These are phyloP conservation scores for Machimus rusticus DNA, from an alignment of 2,888 invertebrate genomes.

Conservation along the genomic window DNA sequence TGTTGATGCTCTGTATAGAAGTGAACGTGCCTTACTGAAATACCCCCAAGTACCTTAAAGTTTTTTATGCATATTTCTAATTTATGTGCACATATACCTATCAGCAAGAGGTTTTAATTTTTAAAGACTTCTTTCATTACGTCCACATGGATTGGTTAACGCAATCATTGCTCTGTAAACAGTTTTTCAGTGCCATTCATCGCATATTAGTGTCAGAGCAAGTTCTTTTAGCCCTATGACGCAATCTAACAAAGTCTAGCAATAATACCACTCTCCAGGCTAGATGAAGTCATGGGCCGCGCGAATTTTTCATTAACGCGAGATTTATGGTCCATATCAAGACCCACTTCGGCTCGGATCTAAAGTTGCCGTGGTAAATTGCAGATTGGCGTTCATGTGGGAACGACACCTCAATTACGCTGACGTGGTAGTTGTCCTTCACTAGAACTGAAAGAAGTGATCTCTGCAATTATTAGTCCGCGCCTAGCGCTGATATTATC, in stretches of 20 bases:
- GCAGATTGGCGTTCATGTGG: background rate
- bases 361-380: background rate
- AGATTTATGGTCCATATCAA: slow-evolving; percentile 1
- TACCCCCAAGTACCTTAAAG: too few species aligned
- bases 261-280: background rate
- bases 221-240: background rate
- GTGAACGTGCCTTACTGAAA: too few species aligned
- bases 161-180: background rate
- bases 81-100: background rate
- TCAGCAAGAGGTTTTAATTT: background rate
- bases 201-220: background rate
- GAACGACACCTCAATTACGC: background rate
- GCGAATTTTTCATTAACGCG: background rate
- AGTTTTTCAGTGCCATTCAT: background rate
- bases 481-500: background rate
- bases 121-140: background rate
- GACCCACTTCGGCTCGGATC: background rate
- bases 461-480: background rate
- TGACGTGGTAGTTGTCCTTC: slow-evolving; percentile 30
- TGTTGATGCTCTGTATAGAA: too few species aligned
- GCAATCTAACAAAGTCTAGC: background rate
- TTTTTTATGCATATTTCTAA: background rate
- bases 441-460: background rate
- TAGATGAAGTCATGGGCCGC: background rate
- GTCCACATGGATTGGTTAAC: background rate